phyloP scores from a whole-genome alignment of 2,113 vertebrate species.

The Aptenodytes forsteri region DNA sequence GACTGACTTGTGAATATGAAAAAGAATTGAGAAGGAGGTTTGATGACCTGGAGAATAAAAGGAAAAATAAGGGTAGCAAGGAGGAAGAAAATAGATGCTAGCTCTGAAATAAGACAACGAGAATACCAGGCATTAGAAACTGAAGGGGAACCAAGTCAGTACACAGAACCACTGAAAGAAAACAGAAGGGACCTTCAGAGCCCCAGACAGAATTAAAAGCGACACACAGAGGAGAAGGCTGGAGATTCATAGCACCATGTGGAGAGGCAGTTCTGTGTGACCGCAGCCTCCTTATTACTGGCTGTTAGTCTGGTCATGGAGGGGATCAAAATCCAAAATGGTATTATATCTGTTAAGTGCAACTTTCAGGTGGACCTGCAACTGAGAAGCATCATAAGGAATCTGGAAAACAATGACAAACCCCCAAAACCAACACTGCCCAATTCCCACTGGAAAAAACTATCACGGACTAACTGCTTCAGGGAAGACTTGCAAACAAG shows the following conservation, averaged over 20 bases:
- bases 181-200: background rate
- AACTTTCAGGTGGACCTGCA: background rate
- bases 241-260: accelerated
- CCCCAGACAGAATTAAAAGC: background rate
- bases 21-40: background rate
- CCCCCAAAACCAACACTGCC: background rate
- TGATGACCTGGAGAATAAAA: background rate
- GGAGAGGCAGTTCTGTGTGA: background rate
- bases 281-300: background rate
- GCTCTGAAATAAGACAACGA: background rate
- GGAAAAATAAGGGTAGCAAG: background rate
- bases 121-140: background rate
- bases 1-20: background rate
- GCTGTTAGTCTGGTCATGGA: background rate
- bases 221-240: background rate
- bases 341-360: background rate
- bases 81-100: background rate
- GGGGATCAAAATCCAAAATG: background rate
- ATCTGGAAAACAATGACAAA: background rate
- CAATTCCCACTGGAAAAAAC: background rate
- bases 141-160: background rate
- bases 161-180: background rate
- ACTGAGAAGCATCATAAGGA: background rate
- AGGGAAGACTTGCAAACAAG: background rate
- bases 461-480: background rate